Conservation (phyloP, 2,113 vertebrate species). For the Hippopotamus amphibius region DNA sequence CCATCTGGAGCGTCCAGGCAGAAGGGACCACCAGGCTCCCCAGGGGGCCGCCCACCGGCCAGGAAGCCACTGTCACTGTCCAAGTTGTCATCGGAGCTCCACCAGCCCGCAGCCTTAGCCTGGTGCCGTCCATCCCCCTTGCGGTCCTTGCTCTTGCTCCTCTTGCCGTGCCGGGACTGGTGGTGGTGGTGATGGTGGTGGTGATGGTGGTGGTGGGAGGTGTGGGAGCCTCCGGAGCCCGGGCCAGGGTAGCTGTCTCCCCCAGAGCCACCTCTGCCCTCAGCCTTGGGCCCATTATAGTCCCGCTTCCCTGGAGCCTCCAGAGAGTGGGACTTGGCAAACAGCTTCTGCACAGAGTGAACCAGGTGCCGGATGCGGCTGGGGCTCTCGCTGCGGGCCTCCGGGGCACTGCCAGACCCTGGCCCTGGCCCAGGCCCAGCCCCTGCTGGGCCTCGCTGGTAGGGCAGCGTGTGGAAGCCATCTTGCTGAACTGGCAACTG, state of each 20-base stretch:
- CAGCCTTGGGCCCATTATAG: slow-evolving; percentile 94
- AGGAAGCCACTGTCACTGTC: slow-evolving; percentile 99
- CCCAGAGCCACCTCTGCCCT: slow-evolving; percentile 89
- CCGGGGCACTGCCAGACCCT: slow-evolving; percentile 74
- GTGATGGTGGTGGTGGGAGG: slow-evolving; percentile 91
- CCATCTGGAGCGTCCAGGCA: slow-evolving; percentile 96
- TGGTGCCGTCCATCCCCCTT: slow-evolving; percentile 93
- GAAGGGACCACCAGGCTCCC: slow-evolving; percentile 88
- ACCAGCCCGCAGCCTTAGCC: slow-evolving; percentile 96
- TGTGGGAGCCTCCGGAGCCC: slow-evolving; percentile 84
- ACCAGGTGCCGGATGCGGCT: slow-evolving; percentile 98
- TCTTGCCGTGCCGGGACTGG: slow-evolving; percentile 93
- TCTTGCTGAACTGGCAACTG: slow-evolving; percentile 98
- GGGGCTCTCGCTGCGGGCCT: slow-evolving; percentile 97
- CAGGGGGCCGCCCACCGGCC: slow-evolving; percentile 88
- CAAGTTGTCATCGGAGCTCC: slow-evolving; percentile 99
- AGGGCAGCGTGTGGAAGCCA: slow-evolving; percentile 98
- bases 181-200: slow-evolving; percentile 92
- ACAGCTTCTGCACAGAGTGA: slow-evolving; percentile 98
- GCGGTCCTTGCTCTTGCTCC: slow-evolving; percentile 94
- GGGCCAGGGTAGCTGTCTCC: slow-evolving; percentile 91
- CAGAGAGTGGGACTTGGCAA: slow-evolving; percentile 98
- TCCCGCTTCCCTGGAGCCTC: slow-evolving; percentile 97
- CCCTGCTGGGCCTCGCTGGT: slow-evolving; percentile 94
- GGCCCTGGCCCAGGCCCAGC: slow-evolving; percentile 71